Conservation (phyloP, 92 coral and sea anemone genomes). For the Heliopora coerulea region DNA sequence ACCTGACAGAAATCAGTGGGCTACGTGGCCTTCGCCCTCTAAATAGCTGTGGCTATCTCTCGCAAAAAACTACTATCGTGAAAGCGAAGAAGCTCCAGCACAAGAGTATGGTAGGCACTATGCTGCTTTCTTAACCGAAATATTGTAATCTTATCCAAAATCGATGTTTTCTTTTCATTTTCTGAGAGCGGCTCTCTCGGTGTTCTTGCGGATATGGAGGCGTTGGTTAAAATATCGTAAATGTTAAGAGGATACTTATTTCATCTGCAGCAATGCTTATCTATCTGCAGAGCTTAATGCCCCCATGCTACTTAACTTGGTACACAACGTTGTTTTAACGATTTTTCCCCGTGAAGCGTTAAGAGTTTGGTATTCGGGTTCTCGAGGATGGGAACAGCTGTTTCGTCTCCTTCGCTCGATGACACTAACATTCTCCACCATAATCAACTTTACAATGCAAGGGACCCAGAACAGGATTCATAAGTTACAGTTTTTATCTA, state of each 20-base stretch:
- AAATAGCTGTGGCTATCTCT: too few species aligned
- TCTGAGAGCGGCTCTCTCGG: too few species aligned
- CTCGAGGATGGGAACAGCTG: constrained; percentile 28
- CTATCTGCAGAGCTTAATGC: constrained; percentile 23
- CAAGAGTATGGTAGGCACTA: too few species aligned
- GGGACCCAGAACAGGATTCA: constrained; percentile 16
- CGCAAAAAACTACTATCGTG: too few species aligned
- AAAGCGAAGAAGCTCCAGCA: too few species aligned
- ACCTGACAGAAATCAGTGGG: too few species aligned
- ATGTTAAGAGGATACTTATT: constrained; percentile 9
- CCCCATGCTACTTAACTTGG: constrained; percentile 20
- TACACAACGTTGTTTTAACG: constrained; percentile 7
- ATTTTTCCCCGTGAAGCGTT: constrained; percentile 15
- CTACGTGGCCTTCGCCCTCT: too few species aligned
- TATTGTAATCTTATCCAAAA: too few species aligned
- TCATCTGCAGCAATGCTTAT: constrained; percentile 17
- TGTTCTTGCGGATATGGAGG: constrained; percentile 34
- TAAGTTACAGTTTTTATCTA: constrained; percentile 14
- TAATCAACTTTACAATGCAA: constrained; percentile 16
- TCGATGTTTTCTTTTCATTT: too few species aligned
- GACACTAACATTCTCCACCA: constrained; percentile 16
- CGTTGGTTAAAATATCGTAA: constrained; percentile 7
- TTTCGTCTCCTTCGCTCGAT: constrained; percentile 17
- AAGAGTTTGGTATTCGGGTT: constrained; percentile 30
- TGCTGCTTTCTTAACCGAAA: too few species aligned